phyloP scores from a whole-genome alignment of 2,113 vertebrate genomes.

The Rostratula benghalensis region DNA sequence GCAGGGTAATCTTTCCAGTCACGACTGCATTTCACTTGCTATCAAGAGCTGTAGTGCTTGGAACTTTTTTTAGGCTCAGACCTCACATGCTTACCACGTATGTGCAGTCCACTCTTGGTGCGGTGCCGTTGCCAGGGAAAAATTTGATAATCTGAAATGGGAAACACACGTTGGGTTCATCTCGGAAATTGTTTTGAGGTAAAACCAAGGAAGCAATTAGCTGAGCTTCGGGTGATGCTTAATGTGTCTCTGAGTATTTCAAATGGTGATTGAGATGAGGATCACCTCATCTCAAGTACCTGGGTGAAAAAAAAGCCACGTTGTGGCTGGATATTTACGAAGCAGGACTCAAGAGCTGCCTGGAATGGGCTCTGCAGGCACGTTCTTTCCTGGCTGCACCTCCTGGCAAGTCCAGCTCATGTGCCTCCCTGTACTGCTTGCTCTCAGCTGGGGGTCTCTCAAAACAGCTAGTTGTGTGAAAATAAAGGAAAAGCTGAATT shows the following conservation, averaged over 20 bases:
- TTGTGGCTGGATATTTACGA: not conserved
- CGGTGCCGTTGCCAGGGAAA: conserved; percentile 72
- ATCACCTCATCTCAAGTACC: not conserved
- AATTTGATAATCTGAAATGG: conserved; percentile 84
- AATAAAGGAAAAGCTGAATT: not conserved
- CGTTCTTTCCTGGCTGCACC: not conserved
- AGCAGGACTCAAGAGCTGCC: rapidly evolving
- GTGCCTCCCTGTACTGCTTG: not conserved
- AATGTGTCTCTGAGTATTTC: too few relatives aligned
- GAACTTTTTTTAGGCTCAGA: not conserved
- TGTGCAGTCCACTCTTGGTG: conserved; percentile 81
- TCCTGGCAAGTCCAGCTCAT: not conserved
- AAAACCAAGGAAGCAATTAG: not conserved
- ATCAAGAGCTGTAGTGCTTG: not conserved
- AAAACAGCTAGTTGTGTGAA: not conserved
- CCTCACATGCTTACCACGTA: conserved; percentile 74
- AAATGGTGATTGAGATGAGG: not conserved
- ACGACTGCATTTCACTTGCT: not conserved
- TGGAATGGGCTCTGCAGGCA: too few relatives aligned
- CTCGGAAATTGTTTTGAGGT: not conserved
- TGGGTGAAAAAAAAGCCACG: not conserved
- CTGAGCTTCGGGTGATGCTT: not conserved
- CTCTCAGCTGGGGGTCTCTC: not conserved
- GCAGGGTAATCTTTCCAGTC: not conserved
- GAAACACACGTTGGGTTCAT: not conserved